Evolutionary conservation across 2,888 invertebrate species (phyloP), one percentile per base, ranked within the genome.

Genomic region (Quadroppia sp.): DNA sequence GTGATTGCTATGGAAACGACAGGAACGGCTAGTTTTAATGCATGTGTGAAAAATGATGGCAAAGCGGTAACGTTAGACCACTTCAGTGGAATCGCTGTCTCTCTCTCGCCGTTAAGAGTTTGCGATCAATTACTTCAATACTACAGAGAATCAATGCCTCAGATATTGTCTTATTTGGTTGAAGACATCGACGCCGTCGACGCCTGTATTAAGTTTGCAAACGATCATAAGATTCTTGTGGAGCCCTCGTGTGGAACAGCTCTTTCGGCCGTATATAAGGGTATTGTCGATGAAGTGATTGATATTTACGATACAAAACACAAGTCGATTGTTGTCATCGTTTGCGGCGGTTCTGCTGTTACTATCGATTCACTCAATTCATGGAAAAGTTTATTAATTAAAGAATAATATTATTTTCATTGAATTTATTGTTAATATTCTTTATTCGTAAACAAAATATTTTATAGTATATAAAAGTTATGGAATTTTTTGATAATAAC

Each of bases 301-400:
- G 67, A 36, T 6, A 13, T 13, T 0, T 40, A 20, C 67, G n/a
- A 40, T 17, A 67, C 15, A 20, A 25, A 40, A 45, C 45, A 75
- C 79, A 77, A 81, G 77, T 81, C 82, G 13, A 80, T 82, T 11
- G 81, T 84, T 20, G 80, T 84, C 17, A 80, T 85, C 9, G 83
- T 84, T 0, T 85, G 85, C 83, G 81, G 88, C 83, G 79, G 89
- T 81, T 78, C 86, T 83, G 77, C 84, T 82, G 82, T 88, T 82
- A 82, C 87, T 82, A 17, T 88, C 83, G 50, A 87, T 80, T 17
- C 86, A 80, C 0, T 86, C 78, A 74, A 85, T 76, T 61, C 86
- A 78, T 67, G 87, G 86, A 59, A 28, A 45, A 11, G 45, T 15
- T 9, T 45, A 6, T 11, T 11, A 45, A 17, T 11, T 9, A 45